These are phyloP conservation scores for Monodelphis domestica DNA, from an alignment of 2,797 vertebrate species.

Conservation along the genomic window DNA sequence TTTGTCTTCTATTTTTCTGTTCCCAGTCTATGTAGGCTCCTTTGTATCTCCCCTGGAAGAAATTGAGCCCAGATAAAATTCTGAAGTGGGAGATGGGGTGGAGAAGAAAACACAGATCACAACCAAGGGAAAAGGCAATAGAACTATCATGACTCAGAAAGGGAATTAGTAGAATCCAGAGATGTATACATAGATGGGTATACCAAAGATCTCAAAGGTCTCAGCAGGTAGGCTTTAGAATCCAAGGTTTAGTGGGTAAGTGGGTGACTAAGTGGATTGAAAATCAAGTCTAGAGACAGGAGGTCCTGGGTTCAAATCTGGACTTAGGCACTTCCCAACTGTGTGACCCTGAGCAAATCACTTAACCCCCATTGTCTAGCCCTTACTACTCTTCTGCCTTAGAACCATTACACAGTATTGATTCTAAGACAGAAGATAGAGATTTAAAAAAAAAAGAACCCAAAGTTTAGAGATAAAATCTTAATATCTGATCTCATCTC, in stretches of 20 bases:
- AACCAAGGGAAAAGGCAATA: not conserved
- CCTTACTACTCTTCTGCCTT: no score
- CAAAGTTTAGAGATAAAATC: not conserved
- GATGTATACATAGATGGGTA: not conserved
- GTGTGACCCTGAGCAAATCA: no score
- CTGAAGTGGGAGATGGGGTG: not conserved
- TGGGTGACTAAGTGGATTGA: no score
- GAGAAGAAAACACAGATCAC: not conserved
- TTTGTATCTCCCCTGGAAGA: not conserved
- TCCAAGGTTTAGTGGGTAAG: no score
- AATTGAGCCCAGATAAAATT: not conserved
- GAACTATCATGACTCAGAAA: not conserved
- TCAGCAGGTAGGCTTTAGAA: not conserved
- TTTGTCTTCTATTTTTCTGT: not conserved
- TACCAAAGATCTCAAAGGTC: not conserved
- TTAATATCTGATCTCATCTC: not conserved
- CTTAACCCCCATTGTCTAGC: no score
- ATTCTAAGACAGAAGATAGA: no score
- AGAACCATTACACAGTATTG: no score
- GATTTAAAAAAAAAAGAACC: no score
- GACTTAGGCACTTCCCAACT: no score
- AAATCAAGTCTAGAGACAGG: no score
- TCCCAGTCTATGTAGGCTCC: not conserved
- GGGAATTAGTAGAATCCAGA: not conserved
- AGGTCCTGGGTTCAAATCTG: no score